These are phyloP conservation scores for Steatocranus sp. DNA, from an alignment of 2,797 vertebrate species.

Conservation along the genomic window DNA sequence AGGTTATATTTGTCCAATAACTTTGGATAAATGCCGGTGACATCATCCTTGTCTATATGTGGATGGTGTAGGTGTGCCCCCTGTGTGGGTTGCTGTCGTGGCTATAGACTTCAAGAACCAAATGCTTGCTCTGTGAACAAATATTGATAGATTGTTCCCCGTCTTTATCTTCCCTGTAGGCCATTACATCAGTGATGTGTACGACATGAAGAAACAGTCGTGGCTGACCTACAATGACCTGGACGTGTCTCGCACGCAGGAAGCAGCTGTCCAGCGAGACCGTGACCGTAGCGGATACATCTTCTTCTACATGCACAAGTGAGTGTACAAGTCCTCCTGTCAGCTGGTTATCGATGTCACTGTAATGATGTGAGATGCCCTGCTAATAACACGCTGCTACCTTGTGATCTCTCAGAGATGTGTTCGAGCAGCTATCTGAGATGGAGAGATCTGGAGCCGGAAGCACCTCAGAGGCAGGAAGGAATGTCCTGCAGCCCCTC, in stretches of 20 bases:
- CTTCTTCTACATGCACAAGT: constrained; percentile 99
- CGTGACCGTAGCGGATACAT: constrained; percentile 96
- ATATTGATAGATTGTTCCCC: neutral
- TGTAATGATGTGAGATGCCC: neutral
- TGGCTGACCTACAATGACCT: constrained; percentile 98
- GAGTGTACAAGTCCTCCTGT: constrained; percentile 9
- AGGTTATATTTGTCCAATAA: neutral
- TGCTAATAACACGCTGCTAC: neutral
- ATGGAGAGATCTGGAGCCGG: constrained; percentile 77
- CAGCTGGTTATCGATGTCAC: too few relatives aligned
- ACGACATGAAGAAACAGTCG: constrained; percentile 94
- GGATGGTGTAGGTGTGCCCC: neutral
- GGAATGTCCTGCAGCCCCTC: constrained; percentile 79
- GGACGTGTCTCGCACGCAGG: constrained; percentile 92
- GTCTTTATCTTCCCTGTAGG: constrained; percentile 66
- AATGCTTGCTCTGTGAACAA: neutral
- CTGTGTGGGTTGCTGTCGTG: fast-evolving
- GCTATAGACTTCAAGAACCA: neutral
- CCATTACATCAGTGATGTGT: constrained; percentile 98
- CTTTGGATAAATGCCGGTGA: neutral
- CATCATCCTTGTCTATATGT: neutral
- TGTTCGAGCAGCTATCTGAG: constrained; percentile 94
- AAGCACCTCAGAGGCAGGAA: constrained; percentile 59
- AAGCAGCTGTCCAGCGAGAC: constrained; percentile 87
- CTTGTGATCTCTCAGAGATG: constrained; percentile 76